Conservation (phyloP, 2,888 invertebrate genomes). For the Lepetodrilus schrolli region DNA sequence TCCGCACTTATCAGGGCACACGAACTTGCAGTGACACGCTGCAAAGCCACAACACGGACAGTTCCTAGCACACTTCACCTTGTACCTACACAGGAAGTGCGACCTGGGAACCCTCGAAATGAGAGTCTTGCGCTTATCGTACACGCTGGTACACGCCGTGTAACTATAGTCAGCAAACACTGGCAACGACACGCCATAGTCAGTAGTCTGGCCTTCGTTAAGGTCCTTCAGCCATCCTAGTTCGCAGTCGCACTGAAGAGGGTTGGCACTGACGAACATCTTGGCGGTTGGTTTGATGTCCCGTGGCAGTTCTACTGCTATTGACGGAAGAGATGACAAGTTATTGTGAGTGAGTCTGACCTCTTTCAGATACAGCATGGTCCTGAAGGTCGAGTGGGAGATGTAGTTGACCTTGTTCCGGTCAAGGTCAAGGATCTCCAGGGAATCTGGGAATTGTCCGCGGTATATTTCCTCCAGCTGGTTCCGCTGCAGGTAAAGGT, state of each 20-base stretch:
- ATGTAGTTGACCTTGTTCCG: conserved; percentile 51
- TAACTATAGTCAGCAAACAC: conserved; percentile 39
- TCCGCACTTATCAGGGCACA: conserved; percentile 52
- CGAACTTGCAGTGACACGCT: conserved; percentile 57
- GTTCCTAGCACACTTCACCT: conserved; percentile 45
- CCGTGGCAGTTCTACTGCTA: conserved; percentile 37
- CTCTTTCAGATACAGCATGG: conserved; percentile 43
- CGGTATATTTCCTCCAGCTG: conserved; percentile 27
- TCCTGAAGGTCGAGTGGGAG: conserved; percentile 54
- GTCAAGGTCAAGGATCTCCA: conserved; percentile 53
- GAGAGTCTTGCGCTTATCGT: conserved; percentile 34
- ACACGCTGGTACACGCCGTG: conserved; percentile 45
- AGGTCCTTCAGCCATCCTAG: conserved; percentile 56
- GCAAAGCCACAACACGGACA: conserved; percentile 59
- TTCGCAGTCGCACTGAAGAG: conserved; percentile 58
- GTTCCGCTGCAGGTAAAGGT: conserved; percentile 45
- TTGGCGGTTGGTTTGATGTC: conserved; percentile 35
- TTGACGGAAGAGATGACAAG: conserved; percentile 39
- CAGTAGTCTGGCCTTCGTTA: conserved; percentile 27
- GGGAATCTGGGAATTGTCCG: conserved; percentile 49
- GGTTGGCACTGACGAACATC: conserved; percentile 54
- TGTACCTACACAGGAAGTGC: conserved; percentile 57
- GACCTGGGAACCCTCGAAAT: conserved; percentile 34
- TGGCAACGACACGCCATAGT: conserved; percentile 37
- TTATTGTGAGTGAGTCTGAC: conserved; percentile 55